Base-by-base conservation (phyloP, 92 coral and sea anemone genomes). In the Bergia sp. region DNA sequence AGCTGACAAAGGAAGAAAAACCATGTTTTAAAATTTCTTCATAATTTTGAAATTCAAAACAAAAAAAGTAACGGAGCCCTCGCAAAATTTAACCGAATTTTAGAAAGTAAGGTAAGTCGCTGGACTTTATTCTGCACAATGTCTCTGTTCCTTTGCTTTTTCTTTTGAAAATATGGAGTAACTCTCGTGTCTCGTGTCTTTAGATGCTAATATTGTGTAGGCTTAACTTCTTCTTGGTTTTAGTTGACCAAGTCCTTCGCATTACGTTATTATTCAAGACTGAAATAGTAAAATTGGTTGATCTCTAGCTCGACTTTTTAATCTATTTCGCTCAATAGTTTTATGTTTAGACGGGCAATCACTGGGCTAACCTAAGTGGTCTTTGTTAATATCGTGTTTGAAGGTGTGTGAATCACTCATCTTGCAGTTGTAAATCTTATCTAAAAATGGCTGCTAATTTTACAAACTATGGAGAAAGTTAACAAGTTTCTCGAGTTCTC, bases 1-100 rank as follows among this genome's bases (percentile, higher is more conserved):
- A 6, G 66, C 67, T 84, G 57, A 45, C 66, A 71, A 84, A 84
- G 53, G 75, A 36, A 84, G 76, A 47, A 69, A 84, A 43, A 84
- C 65, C 42, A 84, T 84, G 87, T 84, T 84, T 84, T 84, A 71
- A 29, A 84, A 84, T 84, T 72, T 79, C 80, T 64, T 42, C 53
- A 79, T 72, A 91, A 82, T 77, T 73, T 77, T 43, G 75, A 89
- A 77, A 47, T 74, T 73, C 45, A 61, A 76, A 66, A 81, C 73
- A 53, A 81, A 57, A 53, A 43, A 40, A 45, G 39, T 55, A 72
- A 38, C 77, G 61, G 67, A 57, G 73, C 57, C 67, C 83, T 12
- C 64, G 47, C 44, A 49, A 84, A 84, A 71, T 69, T 47, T 45
- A 71, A 71, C 41, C 43, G 77, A 84, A 69, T 65, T 39, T 29